Evolutionary conservation across 2,888 invertebrate species (phyloP).

Genomic region (Macroteleia sp.): DNA sequence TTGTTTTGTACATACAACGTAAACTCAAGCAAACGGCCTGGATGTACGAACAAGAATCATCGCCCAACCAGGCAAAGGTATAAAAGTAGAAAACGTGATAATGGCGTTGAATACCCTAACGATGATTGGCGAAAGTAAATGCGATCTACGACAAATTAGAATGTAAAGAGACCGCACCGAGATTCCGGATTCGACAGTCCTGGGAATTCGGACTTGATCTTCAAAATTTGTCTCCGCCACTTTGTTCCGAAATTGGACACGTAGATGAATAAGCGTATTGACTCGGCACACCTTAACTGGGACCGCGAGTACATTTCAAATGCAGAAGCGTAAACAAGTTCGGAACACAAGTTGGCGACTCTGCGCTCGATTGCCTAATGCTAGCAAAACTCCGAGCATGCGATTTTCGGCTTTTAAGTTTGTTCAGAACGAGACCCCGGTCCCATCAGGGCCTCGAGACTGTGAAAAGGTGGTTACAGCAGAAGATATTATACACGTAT

Average conservation of each 20-base stretch:
- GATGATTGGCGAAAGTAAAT: slow-evolving; percentile 59
- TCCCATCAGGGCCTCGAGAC: slow-evolving; percentile 16
- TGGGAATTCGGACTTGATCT: not conserved
- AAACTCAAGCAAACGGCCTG: slow-evolving; percentile 69
- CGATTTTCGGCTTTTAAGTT: not conserved
- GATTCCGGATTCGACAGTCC: not conserved
- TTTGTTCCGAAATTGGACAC: not conserved
- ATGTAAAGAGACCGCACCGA: slow-evolving; percentile 45
- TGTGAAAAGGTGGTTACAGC: slow-evolving; percentile 34
- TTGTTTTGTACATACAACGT: slow-evolving; percentile 47
- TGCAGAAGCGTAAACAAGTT: slow-evolving; percentile 12
- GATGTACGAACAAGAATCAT: slow-evolving; percentile 65
- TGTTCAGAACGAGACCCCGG: slow-evolving; percentile 8
- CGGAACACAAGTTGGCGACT: slow-evolving; percentile 7
- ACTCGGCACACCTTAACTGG: slow-evolving; percentile 6
- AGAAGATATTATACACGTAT: slow-evolving; percentile 50
- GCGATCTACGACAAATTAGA: slow-evolving; percentile 58
- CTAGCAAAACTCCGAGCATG: no score
- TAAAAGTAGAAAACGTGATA: slow-evolving; percentile 78
- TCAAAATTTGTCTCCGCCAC: not conserved
- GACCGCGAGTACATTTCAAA: not conserved
- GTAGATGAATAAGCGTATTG: slow-evolving; percentile 20
- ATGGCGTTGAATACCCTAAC: slow-evolving; percentile 55
- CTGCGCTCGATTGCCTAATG: not conserved
- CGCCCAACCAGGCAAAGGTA: slow-evolving; percentile 62